Evolutionary conservation across 2,113 vertebrate species (phyloP), one percentile per base, ranked within the genome.

Genomic region (Aegypius monachus): DNA sequence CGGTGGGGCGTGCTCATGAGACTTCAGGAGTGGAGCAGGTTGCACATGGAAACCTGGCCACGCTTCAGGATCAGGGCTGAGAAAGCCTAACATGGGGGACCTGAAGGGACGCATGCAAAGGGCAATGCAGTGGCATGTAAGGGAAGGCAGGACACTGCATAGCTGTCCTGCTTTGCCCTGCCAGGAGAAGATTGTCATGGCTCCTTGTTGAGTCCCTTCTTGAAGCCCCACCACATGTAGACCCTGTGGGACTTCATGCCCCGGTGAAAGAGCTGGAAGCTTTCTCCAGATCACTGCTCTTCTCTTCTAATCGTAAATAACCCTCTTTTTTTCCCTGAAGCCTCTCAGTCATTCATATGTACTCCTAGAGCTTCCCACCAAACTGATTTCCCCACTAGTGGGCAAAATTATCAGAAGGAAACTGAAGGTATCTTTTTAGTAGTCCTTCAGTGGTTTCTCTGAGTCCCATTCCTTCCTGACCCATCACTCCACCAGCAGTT

Each of bases 1-100:
- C 1, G 1, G 13, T 17, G 29, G 27, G 43, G 12, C 3, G 1
- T 38, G 38, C 42, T 43, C 58, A 16, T 2, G 7, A 63, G 56
- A 17, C 22, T 62, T 61, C 50, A 52, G 0, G 1, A 32, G 40
- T 6, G 16, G 48, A 48, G 22, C 7, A 42, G 55, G 34, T 4
- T 61, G 61, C 13, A 21, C 29, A 4, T 10, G 52, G 47, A 75
- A n/a, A 52, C 29, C 48, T 48, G 58, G 21, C n/a, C 25, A 3
- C 0, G 3, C 52, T 77, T 48, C 67, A 40, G 58, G 16, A 27
- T 27, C 31, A 25, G n/a, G 22, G 21, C 63, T 52, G 34, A 58
- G 50, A 47, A 83, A 63, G n/a, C 25, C 36, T 23, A 7, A 38
- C 17, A 5, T 2, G 1, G 56, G 53, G 47, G 45, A 48, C 42